Base-by-base conservation (phyloP, 2,888 invertebrate genomes). In the Caradrina clavipalpis region DNA sequence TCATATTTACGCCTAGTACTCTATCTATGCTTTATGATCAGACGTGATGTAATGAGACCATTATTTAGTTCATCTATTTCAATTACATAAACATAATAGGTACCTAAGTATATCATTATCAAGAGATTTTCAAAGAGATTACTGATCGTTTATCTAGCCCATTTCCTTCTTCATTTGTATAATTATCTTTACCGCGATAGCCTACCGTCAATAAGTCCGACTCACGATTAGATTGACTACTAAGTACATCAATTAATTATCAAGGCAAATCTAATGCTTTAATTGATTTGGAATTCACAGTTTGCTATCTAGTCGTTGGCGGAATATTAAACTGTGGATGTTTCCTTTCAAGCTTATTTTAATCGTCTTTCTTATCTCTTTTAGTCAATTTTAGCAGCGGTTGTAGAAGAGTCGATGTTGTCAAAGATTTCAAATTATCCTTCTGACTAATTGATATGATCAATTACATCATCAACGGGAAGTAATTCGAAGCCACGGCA, bases 101-200 rank as follows among this genome's bases (percentile, higher is more conserved):
- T 42, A 42, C 2, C 2, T 42, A 42, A 17, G 45, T 19, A 45
- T 51, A 63, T 60, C n/a, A 62, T 47, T n/a, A 68, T 58, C 59
- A 26, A 21, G 49, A 53, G 47, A 45, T 45, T 45, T 63, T 60
- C 45, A 56, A 60, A 60, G 19, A 57, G 65, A 60, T 76, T 45
- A 63, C 17, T 50, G 50, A 57, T 57, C 10, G 42, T 47, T 62
- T 60, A 69, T 74, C 56, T 50, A 45, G 51, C 22, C 22, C 49
- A 70, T 78, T 80, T 70, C 66, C 66, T 60, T 17, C 45, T 80
- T 69, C 49, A 66, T 76, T 76, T 54, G 17, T 45, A 59, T 80
- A 17, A 45, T 45, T 45, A 69, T 69, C 56, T 55, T 21, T 73
- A 39, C 35, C 53, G 26, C 50, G 49, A 62, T 39, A 55, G 22